Base-by-base conservation (phyloP, 2,888 invertebrate species). In the Sisyra nigra region DNA sequence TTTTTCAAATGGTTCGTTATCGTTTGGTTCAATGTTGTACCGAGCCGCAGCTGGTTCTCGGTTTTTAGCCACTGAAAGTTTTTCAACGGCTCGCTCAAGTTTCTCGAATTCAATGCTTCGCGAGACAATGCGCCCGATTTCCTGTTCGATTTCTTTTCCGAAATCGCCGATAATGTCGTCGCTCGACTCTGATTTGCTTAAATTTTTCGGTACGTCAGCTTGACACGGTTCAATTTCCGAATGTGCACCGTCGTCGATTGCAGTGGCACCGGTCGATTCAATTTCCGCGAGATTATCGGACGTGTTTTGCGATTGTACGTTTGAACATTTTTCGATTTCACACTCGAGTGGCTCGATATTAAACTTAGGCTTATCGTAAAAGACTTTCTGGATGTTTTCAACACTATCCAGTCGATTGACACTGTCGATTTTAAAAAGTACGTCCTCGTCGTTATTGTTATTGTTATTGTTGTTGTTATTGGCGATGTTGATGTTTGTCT, bases 161-260 rank as follows among this genome's bases (percentile, higher is more conserved):
- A 73, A 73, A 56, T 74, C 68, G 18, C 71, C 72, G 46, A 72
- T 68, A 36, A 72, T 70, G 52, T 69, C 65, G 51, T 62, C 65
- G 4, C 65, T 57, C 34, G 65, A 54, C 51, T 14, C 13, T 8
- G 14, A 14, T 14, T 34, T 15, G 11, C 34, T 34, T 34, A 34
- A 34, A 14, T 13, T n/a, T 13, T 14, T 34, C 15, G 15, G 7
- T 15, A 15, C 3, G 15, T 34, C 34, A 11, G 11, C 34, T 8
- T 34, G 13, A 34, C 14, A 34, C 4, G 15, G 14, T 34, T 34
- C 24, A 24, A 24, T 34, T 34, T 34, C 3, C n/a, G 34, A 14
- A 34, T n/a, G 14, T 13, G 34, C 34, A 34, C 13, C 11, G 13
- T 11, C 34, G 7, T 8, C 34, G 11, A 14, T 11, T 7, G 34